A percentile compares a stretch with the other conserved stretches of the same genome.
Conservation (phyloP, 2,888 invertebrate genomes). For the Tetragnatha montana region DNA sequence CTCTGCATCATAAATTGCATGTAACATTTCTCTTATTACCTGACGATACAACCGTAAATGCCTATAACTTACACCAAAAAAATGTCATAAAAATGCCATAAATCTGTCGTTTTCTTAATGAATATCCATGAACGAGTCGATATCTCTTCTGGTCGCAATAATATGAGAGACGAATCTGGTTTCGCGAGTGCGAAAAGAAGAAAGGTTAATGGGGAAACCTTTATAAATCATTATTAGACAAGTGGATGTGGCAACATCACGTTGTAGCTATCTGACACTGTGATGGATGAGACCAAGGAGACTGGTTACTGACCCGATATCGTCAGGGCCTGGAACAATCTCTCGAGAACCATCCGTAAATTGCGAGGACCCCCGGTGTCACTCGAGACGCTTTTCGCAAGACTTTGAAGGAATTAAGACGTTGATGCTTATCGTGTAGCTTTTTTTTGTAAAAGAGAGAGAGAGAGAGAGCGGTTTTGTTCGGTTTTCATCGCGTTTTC, state of each 20-base stretch:
- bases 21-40: too few species aligned
- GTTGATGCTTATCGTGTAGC: neutral
- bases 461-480: too few species aligned
- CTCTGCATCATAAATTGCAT: too few species aligned
- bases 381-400: slow-evolving; percentile 35
- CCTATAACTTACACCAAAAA: too few species aligned
- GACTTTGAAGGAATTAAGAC: neutral
- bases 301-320: slow-evolving; percentile 61
- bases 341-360: slow-evolving; percentile 24
- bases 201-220: slow-evolving; percentile 66
- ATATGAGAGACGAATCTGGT: slow-evolving; percentile 29
- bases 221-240: slow-evolving; percentile 71
- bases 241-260: slow-evolving; percentile 66
- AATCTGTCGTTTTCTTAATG: too few species aligned
- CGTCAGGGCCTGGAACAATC: slow-evolving; percentile 33
- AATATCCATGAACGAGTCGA: neutral
- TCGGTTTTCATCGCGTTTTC: slow-evolving; percentile 2
- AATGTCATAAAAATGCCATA: too few species aligned
- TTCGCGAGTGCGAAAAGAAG: slow-evolving; percentile 40
- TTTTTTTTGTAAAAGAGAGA: neutral
- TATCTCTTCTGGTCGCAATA: slow-evolving; percentile 2
- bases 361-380: slow-evolving; percentile 39
- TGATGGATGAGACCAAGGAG: slow-evolving; percentile 56
- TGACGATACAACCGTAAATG: too few species aligned
- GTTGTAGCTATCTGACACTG: slow-evolving; percentile 61